Evolutionary conservation across 2,888 invertebrate genomes (phyloP).

Genomic region (Mimas tiliae): DNA sequence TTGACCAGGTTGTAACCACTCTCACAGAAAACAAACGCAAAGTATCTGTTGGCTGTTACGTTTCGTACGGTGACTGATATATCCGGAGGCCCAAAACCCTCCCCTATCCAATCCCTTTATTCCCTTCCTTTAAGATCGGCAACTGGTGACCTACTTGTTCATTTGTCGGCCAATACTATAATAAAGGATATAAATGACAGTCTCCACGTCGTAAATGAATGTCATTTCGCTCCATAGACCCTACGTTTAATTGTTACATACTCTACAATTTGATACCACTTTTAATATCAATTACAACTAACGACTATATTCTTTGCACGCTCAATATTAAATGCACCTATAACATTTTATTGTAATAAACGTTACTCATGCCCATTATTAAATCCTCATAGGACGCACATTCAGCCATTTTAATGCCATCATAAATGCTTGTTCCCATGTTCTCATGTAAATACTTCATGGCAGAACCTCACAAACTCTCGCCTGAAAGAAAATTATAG

Average conservation of each 20-base stretch:
- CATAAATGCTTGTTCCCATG: constrained; percentile 20
- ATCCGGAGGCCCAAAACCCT: too few relatives aligned
- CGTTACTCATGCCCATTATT: constrained; percentile 14
- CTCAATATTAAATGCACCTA: background rate
- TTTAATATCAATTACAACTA: constrained; percentile 3
- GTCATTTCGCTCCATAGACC: background rate
- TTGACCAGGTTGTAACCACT: too few relatives aligned
- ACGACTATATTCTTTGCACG: background rate
- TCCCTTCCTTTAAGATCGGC: too few relatives aligned
- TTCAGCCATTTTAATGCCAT: constrained; percentile 13
- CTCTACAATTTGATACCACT: constrained; percentile 11
- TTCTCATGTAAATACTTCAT: background rate
- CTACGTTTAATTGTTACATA: background rate
- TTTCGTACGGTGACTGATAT: too few relatives aligned
- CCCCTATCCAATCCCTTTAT: too few relatives aligned
- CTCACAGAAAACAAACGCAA: too few relatives aligned
- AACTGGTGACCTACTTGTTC: too few relatives aligned
- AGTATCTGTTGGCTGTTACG: too few relatives aligned
- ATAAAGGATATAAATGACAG: background rate
- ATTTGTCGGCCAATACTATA: too few relatives aligned
- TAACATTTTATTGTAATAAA: constrained; percentile 18
- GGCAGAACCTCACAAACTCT: constrained; percentile 22
- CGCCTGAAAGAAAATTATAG: constrained; percentile 39
- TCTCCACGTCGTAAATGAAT: background rate
- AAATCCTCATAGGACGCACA: constrained; percentile 7